Conservation (phyloP, 1,140 invertebrate species). For the Monochamus saltuarius region DNA sequence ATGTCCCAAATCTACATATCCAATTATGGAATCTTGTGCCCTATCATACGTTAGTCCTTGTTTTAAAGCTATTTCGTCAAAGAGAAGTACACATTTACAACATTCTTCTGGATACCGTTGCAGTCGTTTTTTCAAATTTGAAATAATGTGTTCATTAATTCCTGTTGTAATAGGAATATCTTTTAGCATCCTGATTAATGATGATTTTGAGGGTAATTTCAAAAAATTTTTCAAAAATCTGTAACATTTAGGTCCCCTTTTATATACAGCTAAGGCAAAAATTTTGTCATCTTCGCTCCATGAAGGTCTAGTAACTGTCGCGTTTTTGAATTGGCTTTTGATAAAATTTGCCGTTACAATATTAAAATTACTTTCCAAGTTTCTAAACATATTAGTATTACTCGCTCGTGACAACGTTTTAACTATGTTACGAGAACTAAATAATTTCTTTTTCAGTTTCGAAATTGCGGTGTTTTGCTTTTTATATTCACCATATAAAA, state of each 20-base stretch:
- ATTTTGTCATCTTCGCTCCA: not conserved
- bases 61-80: slow-evolving; percentile 48
- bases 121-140: too few relatives aligned
- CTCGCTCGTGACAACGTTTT: not conserved
- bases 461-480: not conserved
- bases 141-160: too few relatives aligned
- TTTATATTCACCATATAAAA: slow-evolving; percentile 6
- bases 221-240: slow-evolving; percentile 16
- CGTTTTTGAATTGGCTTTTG: not conserved
- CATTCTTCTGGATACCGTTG: not conserved
- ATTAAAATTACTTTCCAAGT: slow-evolving; percentile 7
- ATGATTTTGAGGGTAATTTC: slow-evolving; percentile 15
- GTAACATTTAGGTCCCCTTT: slow-evolving; percentile 18
- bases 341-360: not conserved
- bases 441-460: slow-evolving; percentile 6
- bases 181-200: too few relatives aligned
- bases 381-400: not conserved
- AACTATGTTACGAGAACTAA: not conserved
- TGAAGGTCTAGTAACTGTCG: too few relatives aligned
- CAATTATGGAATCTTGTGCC: slow-evolving; percentile 35
- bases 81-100: slow-evolving; percentile 42
- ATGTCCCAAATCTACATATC: slow-evolving; percentile 38
- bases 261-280: not conserved
- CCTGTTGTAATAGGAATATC: too few relatives aligned
- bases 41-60: slow-evolving; percentile 37